Percentiles rank a stretch among this genome's conserved stretches.
phyloP scores from a whole-genome alignment of 2,797 vertebrate genomes.

The Sebastes baramenuke region DNA sequence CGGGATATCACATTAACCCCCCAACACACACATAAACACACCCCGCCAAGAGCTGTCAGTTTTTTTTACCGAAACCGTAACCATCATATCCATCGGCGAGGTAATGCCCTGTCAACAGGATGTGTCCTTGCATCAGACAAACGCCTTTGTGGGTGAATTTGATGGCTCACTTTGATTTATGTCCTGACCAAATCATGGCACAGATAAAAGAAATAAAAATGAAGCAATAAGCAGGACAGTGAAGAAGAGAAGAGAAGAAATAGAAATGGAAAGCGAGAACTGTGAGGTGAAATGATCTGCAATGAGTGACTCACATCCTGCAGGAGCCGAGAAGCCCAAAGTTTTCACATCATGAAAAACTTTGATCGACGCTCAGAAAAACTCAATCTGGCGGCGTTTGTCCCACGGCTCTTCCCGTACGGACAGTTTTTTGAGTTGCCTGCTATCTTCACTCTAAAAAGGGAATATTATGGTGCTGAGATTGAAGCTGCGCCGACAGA shows the following conservation, averaged over 20 bases:
- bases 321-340: background rate
- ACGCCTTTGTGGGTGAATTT: slow-evolving; percentile 20
- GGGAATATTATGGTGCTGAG: background rate
- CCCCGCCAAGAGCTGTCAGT: slow-evolving; percentile 24
- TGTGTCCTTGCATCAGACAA: slow-evolving; percentile 56
- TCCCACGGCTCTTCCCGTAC: background rate
- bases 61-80: slow-evolving; percentile 5
- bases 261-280: background rate
- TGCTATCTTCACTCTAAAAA: background rate
- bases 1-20: slow-evolving; percentile 35
- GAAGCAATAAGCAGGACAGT: slow-evolving; percentile 7
- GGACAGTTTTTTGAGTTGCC: background rate
- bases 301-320: background rate
- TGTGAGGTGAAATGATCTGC: background rate
- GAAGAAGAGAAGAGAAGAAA: background rate
- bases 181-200: slow-evolving; percentile 5
- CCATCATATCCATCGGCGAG: slow-evolving; percentile 16
- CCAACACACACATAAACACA: slow-evolving; percentile 4
- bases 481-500: background rate
- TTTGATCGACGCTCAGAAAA: background rate
- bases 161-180: slow-evolving; percentile 35
- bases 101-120: slow-evolving; percentile 51
- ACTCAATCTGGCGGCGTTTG: background rate
- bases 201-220: slow-evolving; percentile 38
- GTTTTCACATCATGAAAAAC: slow-evolving; percentile 16